These are phyloP conservation scores for Cygnus olor DNA, from an alignment of 2,797 vertebrate species.

Conservation along the genomic window DNA sequence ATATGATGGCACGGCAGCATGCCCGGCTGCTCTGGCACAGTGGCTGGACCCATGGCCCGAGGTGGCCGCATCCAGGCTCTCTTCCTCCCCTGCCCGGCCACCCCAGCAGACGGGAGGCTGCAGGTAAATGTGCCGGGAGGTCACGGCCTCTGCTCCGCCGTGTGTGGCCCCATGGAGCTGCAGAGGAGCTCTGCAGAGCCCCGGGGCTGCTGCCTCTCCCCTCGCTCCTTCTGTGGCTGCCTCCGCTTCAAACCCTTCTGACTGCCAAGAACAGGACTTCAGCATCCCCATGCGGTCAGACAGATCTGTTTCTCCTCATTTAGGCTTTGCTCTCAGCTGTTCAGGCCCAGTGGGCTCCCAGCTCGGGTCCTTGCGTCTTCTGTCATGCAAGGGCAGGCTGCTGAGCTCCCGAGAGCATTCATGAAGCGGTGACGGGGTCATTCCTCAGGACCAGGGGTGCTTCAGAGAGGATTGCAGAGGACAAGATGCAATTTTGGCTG, in stretches of 20 bases:
- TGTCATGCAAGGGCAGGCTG: rapidly evolving
- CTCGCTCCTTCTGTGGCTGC: neutral
- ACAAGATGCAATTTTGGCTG: neutral
- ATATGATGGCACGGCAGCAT: rapidly evolving
- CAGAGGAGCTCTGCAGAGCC: neutral
- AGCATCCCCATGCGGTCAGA: conserved; percentile 61
- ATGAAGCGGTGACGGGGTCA: neutral
- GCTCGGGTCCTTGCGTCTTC: neutral
- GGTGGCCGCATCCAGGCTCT: neutral
- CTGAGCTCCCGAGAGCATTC: neutral
- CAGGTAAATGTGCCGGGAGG: rapidly evolving
- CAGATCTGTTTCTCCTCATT: rapidly evolving
- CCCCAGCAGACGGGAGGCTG: neutral
- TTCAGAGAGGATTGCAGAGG: neutral
- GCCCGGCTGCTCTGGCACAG: rapidly evolving
- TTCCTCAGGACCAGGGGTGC: rapidly evolving
- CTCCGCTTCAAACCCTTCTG: neutral
- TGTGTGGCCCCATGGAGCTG: neutral
- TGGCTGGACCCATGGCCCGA: rapidly evolving
- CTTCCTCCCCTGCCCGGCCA: neutral
- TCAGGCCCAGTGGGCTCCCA: rapidly evolving
- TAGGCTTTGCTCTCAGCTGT: neutral
- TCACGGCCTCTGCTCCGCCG: rapidly evolving
- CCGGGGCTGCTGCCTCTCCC: neutral
- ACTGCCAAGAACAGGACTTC: neutral